A percentile compares a stretch with the other conserved stretches of the same genome.
These are phyloP conservation scores for Choristoneura fumiferana DNA, from an alignment of 1,140 invertebrate genomes.

Conservation along the genomic window DNA sequence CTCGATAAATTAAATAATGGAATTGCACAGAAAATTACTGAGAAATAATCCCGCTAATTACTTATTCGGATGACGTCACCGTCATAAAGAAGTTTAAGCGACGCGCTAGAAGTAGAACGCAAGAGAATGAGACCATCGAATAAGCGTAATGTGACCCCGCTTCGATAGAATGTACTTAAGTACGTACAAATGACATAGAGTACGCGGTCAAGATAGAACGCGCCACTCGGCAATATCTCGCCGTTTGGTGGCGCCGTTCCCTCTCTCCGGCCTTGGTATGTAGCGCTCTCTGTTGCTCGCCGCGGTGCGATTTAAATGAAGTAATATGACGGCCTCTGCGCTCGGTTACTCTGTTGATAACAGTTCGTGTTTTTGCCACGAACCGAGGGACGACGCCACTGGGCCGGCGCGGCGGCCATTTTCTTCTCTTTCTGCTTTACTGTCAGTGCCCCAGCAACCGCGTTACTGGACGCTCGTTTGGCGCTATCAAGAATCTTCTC, in stretches of 20 bases:
- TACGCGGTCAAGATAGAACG: constrained; percentile 28
- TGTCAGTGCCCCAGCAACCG: constrained; percentile 53
- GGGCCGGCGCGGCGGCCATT: constrained; percentile 63
- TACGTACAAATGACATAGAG: constrained; percentile 37
- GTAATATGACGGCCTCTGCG: constrained; percentile 32
- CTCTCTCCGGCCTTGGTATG: background rate
- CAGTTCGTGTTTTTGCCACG: constrained; percentile 44
- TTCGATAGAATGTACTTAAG: constrained; percentile 26
- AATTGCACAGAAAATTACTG: background rate
- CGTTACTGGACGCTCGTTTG: constrained; percentile 45
- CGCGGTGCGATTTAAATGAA: background rate
- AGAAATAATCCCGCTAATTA: background rate
- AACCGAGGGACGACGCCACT: constrained; percentile 34
- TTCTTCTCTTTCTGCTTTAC: constrained; percentile 68
- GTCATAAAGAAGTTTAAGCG: background rate
- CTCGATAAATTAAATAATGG: no score
- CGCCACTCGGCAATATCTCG: background rate
- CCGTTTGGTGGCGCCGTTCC: constrained; percentile 21
- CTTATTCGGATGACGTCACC: background rate
- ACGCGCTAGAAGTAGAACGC: constrained; percentile 47
- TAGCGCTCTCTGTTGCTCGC: constrained; percentile 16
- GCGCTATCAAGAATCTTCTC: constrained; percentile 51
- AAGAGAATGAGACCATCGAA: constrained; percentile 52
- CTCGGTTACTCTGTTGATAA: constrained; percentile 44
- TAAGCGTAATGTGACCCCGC: constrained; percentile 40